Conservation (phyloP, 2,113 vertebrate genomes). For the Buteo buteo region DNA sequence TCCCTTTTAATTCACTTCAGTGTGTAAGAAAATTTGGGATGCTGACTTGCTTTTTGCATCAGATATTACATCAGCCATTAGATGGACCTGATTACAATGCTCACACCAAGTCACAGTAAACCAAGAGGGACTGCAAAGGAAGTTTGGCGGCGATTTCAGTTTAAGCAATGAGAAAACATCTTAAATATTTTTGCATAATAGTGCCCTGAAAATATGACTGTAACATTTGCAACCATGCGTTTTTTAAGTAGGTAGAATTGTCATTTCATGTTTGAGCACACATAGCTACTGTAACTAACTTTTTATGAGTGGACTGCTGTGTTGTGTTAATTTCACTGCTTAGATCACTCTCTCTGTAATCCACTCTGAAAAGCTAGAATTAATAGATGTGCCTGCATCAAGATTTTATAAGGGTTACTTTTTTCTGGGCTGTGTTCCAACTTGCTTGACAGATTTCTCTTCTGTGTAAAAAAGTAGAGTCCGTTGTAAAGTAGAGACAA, state of each 20-base stretch:
- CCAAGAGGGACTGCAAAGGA: neutral
- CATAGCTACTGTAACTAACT: neutral
- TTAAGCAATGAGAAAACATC: neutral
- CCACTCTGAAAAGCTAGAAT: neutral
- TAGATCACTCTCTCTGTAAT: neutral
- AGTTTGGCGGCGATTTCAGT: neutral
- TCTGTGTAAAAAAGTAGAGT: constrained; percentile 91
- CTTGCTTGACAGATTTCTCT: constrained; percentile 81
- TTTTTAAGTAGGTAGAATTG: neutral
- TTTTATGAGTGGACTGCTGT: neutral
- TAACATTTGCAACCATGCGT: neutral
- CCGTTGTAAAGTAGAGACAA: constrained; percentile 87
- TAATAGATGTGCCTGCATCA: neutral
- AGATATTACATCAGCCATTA: neutral
- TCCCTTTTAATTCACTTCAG: neutral
- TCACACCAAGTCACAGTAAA: neutral
- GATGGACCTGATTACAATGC: neutral
- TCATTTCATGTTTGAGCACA: neutral
- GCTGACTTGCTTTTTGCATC: neutral
- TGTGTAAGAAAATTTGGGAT: neutral
- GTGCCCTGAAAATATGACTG: neutral
- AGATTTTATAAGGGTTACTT: constrained; percentile 72
- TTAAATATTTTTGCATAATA: neutral
- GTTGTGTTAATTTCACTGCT: neutral
- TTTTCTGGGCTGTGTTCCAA: constrained; percentile 90